phyloP scores from a whole-genome alignment of 1,140 invertebrate species.

The Nephila pilipes region DNA sequence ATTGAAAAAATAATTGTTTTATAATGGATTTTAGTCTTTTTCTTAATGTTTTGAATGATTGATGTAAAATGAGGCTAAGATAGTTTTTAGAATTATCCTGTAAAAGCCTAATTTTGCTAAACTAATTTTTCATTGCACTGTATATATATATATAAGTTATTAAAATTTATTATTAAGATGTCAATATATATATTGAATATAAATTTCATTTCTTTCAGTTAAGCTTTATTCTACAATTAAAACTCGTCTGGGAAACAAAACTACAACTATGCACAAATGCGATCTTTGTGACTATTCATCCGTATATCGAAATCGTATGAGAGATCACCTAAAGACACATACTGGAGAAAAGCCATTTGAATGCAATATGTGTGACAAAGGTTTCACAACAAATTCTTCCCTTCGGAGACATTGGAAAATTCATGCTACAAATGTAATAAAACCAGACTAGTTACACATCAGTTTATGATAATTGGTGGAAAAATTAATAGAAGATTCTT shows the following conservation, averaged over 20 bases:
- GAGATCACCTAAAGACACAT: not conserved
- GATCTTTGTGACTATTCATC: not conserved
- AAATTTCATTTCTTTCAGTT: not conserved
- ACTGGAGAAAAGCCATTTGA: not conserved
- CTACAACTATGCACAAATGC: not conserved
- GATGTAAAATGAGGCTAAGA: too few species aligned
- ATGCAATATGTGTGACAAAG: not conserved
- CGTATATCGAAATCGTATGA: not conserved
- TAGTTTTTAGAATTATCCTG: too few species aligned
- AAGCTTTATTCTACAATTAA: not conserved
- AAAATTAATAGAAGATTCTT: not conserved
- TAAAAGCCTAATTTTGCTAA: too few species aligned
- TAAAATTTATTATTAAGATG: too few species aligned
- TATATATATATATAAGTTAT: too few species aligned
- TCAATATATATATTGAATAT: not conserved
- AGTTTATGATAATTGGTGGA: not conserved
- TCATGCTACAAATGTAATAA: not conserved
- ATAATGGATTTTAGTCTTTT: too few species aligned
- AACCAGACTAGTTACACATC: not conserved
- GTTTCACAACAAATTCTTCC: not conserved
- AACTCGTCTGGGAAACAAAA: not conserved
- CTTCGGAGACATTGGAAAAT: not conserved
- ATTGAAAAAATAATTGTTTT: too few species aligned
- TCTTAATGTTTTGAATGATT: too few species aligned
- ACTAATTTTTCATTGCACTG: too few species aligned